Base-by-base conservation (phyloP, 2,113 vertebrate species). In the Dromas ardeola region DNA sequence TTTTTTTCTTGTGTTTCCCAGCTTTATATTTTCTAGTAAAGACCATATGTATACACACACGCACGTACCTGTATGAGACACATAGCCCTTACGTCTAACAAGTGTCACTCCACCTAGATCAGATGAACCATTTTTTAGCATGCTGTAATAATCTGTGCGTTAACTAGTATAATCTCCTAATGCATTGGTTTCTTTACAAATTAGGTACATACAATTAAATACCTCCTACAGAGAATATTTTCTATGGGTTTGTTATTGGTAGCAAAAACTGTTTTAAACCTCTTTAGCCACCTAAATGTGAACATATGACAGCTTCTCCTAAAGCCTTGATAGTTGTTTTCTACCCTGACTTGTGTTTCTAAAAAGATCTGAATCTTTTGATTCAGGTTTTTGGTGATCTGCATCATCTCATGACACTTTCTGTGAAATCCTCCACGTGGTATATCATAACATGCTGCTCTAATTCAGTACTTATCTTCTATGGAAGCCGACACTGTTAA, bases 31-130 rank as follows among this genome's bases (percentile, higher is more conserved):
- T 67, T 38, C 25, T 47, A 2, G 4, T 5, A 47, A 17, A 50
- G 32, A 1, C 10, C 9, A 2, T 5, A 4, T 3, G 8, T 63
- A 4, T 6, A 3, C 10, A 6, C 10, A 27, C 18, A 5, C 0
- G 0, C 12, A 6, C 15, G 6, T 1, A 15, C 11, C 29, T 15
- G 5, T 13, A 7, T 3, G 49, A 34, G 74, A 19, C 15, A 27
- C 4, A 0, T 8, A 52, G 18, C 27, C 34, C 30, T 43, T 9
- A 11, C 7, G 4, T 10, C 56, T 27, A 3, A 4, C n/a, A 45
- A 9, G 21, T 25, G 43, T 29, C 29, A 12, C 17, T 15, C 19
- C 71, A 20, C n/a, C 8, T 0, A 42, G 18, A 38, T 8, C 22
- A n/a, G 56, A 10, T 29, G n/a, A 79, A 14, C 6, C 34, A 2